phyloP scores from a whole-genome alignment of 2,113 vertebrate genomes.

The Mohoua ochrocephala region DNA sequence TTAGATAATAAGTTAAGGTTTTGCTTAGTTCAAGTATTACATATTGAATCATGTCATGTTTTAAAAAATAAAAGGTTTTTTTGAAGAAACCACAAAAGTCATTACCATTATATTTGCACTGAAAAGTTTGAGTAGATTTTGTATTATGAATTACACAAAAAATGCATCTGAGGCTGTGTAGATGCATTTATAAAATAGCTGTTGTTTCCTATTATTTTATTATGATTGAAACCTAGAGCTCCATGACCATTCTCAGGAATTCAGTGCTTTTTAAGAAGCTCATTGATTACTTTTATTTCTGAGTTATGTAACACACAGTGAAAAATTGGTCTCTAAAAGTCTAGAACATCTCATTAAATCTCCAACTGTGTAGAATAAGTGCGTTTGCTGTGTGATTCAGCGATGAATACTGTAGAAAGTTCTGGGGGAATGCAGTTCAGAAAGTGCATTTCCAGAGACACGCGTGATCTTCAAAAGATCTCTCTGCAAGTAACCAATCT shows the following conservation, averaged over 20 bases:
- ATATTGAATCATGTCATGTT: not conserved
- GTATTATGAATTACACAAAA: not conserved
- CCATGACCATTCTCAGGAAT: not conserved
- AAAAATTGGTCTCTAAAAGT: not conserved
- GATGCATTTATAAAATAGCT: not conserved
- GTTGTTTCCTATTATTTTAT: not conserved
- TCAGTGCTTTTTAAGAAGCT: not conserved
- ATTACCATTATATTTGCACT: not conserved
- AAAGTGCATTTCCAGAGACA: not conserved
- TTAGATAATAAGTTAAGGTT: not conserved
- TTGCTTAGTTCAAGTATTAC: not conserved
- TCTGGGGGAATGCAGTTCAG: not conserved
- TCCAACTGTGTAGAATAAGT: not conserved
- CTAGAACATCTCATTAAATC: not conserved
- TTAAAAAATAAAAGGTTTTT: not conserved
- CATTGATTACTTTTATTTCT: not conserved
- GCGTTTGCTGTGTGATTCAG: not conserved
- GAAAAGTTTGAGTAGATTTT: not conserved
- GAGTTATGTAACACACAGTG: not conserved
- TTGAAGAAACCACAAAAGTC: not conserved
- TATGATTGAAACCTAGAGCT: not conserved
- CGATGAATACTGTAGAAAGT: not conserved
- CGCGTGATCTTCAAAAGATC: accelerated
- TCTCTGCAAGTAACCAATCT: not conserved
- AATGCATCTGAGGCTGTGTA: not conserved